Evolutionary conservation across 2,797 vertebrate genomes (phyloP).

Genomic region (Odontamblyopus lacepedii): DNA sequence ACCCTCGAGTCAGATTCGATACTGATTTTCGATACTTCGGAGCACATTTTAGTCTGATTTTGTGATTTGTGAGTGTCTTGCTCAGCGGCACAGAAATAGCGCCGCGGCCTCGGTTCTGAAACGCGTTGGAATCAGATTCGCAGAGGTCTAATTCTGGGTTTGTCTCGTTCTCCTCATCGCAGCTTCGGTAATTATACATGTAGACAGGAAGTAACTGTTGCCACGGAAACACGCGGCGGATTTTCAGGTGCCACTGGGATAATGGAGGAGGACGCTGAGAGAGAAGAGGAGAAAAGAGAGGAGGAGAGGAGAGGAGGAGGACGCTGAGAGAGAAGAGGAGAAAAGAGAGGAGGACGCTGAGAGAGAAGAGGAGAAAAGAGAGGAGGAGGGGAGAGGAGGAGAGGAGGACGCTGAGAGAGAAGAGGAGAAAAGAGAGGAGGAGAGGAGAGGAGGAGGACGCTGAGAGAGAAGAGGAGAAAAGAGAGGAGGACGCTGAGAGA

Average conservation of each 20-base stretch:
- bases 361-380: background rate
- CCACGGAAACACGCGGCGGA: constrained; percentile 78
- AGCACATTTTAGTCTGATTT: too few species aligned
- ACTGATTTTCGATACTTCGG: too few species aligned
- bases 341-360: too few species aligned
- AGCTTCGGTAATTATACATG: constrained; percentile 65
- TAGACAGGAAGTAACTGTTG: constrained; percentile 75
- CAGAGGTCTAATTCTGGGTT: constrained; percentile 37
- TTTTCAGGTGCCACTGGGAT: constrained; percentile 70
- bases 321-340: too few species aligned
- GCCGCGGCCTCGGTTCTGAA: background rate
- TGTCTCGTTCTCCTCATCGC: constrained; percentile 2
- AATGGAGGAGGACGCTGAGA: constrained; percentile 22
- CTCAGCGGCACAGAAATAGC: background rate
- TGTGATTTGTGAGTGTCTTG: background rate
- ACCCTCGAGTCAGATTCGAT: too few species aligned
- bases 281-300: too few species aligned
- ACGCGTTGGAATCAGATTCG: background rate
- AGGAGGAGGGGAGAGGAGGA: too few species aligned
- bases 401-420: background rate
- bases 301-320: background rate
- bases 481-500: too few species aligned
- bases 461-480: background rate
- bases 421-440: background rate
- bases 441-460: too few species aligned